Evolutionary conservation across 2,888 invertebrate genomes (phyloP), one percentile per base, ranked within the genome.

Genomic region (Macrosoma leucophasiata): DNA sequence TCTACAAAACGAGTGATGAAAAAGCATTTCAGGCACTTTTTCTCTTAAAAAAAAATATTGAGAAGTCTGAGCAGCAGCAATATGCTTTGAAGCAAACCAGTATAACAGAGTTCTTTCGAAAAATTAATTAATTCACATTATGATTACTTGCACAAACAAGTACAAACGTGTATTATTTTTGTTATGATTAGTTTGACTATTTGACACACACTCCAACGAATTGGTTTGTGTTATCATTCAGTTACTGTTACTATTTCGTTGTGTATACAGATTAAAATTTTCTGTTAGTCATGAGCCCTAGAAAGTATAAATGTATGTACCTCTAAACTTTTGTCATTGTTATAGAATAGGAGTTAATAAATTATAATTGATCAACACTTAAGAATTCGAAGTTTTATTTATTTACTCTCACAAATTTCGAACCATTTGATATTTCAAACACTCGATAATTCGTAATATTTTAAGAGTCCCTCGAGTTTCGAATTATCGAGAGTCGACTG

Each of bases 1-100:
- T 44, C 41, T 48, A 47, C 46, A 48, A 47, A 50, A 46, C 41
- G 34, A 47, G 44, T 45, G 43, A 41, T 43, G 46, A 44, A 48
- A 44, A 46, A 50, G 36, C 37, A 46, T 50, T 46, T 46, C 39
- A 46, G 46, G 44, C 46, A 48, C 40, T 44, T 39, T 38, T 36
- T 31, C 33, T 37, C 35, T 36, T 35, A 28, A 43, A 40, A 40
- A 39, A 33, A 38, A 13, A 26, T 35, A 35, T 38, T 29, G 18
- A 35, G 32, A 15, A 36, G 27, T 38, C 34, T 31, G 32, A 34
- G 43, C 46, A 42, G 51, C 43, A 51, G 55, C 55, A 34, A 23
- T 22, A 10, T 34, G 28, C 15, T 18, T 28, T 17, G 18, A 34
- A 22, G 11, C 13, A 28, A 28, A 34, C 22, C 15, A 28, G 3